These are phyloP conservation scores for Riptortus pedestris DNA, from an alignment of 1,140 invertebrate genomes.

Conservation along the genomic window DNA sequence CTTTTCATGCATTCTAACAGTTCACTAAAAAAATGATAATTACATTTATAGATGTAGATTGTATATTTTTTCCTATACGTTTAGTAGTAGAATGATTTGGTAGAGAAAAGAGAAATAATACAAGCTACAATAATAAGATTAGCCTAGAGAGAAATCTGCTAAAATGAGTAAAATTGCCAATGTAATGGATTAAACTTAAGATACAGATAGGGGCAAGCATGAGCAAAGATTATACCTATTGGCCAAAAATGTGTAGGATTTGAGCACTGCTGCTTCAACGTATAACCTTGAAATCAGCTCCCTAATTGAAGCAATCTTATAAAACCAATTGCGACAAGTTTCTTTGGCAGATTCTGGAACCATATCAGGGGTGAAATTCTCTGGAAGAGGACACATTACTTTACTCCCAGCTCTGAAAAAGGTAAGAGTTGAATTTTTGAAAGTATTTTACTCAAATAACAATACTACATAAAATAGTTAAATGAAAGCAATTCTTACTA, in stretches of 20 bases:
- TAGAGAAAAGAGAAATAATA: neutral
- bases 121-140: neutral
- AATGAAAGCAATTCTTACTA: neutral
- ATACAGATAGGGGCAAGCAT: too few species aligned
- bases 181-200: too few species aligned
- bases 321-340: conserved; percentile 97
- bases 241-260: conserved; percentile 77
- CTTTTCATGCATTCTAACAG: conserved; percentile 57
- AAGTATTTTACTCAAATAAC: neutral
- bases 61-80: neutral
- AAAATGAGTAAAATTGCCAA: too few species aligned
- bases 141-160: too few species aligned
- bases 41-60: conserved; percentile 1
- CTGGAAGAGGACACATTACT: conserved; percentile 47
- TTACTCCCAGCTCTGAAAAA: conserved; percentile 42
- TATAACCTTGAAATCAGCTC: conserved; percentile 91
- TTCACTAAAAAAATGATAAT: conserved; percentile 32
- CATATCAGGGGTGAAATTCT: conserved; percentile 59
- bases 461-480: neutral
- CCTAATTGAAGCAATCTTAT: conserved; percentile 93
- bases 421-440: conserved; percentile 21
- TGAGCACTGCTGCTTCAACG: conserved; percentile 85
- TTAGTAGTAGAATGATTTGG: neutral
- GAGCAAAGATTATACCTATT: conserved; percentile 48
- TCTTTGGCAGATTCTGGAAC: conserved; percentile 84